Evolutionary conservation across 1,140 invertebrate species (phyloP).

Genomic region (Danaus melanippus): DNA sequence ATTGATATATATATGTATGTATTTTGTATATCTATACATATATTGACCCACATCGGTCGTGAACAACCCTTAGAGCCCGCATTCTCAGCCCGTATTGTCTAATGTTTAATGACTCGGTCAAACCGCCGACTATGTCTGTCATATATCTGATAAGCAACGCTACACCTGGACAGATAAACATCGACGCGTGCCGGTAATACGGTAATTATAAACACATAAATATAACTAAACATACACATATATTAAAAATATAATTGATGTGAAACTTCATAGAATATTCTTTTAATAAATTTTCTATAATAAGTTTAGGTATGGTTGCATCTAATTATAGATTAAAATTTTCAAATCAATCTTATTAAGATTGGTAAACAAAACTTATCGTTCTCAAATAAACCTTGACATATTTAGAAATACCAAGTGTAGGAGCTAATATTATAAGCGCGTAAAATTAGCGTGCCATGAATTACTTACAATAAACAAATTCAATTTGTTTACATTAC

Average conservation of each 20-base stretch:
- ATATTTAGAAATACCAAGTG: no score
- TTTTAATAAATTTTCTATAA: no score
- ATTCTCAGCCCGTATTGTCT: slow-evolving; percentile 14
- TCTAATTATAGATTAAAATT: neutral
- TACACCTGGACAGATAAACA: slow-evolving; percentile 25
- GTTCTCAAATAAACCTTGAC: no score
- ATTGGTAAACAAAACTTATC: no score
- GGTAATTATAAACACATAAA: slow-evolving; percentile 4
- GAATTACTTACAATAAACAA: no score
- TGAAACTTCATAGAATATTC: neutral
- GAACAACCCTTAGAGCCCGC: slow-evolving; percentile 8
- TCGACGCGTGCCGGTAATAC: slow-evolving; percentile 7
- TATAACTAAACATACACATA: slow-evolving; percentile 9
- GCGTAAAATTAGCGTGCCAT: no score
- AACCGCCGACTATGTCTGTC: slow-evolving; percentile 20
- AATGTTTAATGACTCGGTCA: slow-evolving; percentile 25
- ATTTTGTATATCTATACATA: no score
- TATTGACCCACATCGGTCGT: slow-evolving; percentile 1
- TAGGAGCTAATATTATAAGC: no score
- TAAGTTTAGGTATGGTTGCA: neutral
- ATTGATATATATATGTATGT: no score
- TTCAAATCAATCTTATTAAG: no score
- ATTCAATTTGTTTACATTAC: no score
- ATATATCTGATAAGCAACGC: slow-evolving; percentile 16
- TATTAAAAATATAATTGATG: no score